These are phyloP conservation scores for Heliconius congener DNA, from an alignment of 1,140 invertebrate genomes.

Conservation along the genomic window DNA sequence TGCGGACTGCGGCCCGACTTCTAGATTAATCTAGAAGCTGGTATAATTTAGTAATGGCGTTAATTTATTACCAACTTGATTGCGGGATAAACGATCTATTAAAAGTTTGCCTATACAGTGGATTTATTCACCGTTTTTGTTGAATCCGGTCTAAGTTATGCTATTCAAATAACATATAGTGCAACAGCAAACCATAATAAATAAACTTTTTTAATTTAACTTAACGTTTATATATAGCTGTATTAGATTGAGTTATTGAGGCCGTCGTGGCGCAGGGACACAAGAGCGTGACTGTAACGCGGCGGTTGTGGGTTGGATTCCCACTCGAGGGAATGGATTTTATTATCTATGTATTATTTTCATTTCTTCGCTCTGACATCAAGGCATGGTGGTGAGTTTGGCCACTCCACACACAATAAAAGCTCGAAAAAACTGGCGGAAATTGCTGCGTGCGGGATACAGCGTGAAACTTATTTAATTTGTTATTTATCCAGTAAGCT, in stretches of 20 bases:
- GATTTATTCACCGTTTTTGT: constrained; percentile 36
- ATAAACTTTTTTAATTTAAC: constrained; percentile 13
- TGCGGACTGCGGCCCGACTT: constrained; percentile 76
- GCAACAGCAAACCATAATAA: neutral
- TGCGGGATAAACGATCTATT: constrained; percentile 68
- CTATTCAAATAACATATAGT: constrained; percentile 4
- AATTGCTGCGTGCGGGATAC: no score
- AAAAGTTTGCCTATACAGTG: constrained; percentile 49
- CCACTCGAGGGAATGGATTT: no score
- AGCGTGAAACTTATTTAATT: no score
- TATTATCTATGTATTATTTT: no score
- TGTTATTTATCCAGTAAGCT: no score
- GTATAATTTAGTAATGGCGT: constrained; percentile 79
- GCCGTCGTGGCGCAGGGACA: no score
- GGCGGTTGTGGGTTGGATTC: no score
- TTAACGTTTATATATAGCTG: neutral
- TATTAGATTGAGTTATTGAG: neutral
- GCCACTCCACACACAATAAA: no score
- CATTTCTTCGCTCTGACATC: no score
- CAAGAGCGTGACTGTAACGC: no score
- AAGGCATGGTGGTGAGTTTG: no score
- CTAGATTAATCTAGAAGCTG: constrained; percentile 79
- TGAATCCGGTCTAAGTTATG: constrained; percentile 15
- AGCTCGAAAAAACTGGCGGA: no score
- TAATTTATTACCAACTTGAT: constrained; percentile 77